Base-by-base conservation (phyloP, 2,888 invertebrate species). In the Apoderus coryli region DNA sequence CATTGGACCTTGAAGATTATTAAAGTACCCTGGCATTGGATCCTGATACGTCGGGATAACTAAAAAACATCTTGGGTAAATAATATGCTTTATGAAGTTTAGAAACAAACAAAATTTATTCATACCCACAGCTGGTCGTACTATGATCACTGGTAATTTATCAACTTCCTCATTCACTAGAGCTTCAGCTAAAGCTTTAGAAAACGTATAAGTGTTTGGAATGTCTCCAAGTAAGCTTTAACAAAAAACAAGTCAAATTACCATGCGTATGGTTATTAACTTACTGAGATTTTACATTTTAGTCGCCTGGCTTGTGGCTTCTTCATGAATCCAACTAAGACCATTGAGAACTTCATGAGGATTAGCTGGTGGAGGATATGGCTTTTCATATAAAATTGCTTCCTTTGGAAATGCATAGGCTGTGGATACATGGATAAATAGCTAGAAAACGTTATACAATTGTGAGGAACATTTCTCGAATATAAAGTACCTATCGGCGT, bases 191-290 rank as follows among this genome's bases (percentile, higher is more conserved):
- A 95, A 58, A 0, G 89, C 81, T 59, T 95, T 95, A 0, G 93
- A 90, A 52, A 81, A 89, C 0, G 92, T 88, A 53, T 92, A 93
- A 0, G 89, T 85, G 54, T 92, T 92, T 1, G 92, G 90, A 33
- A 80, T 66, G 37, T 72, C 68, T 22, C 79, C 76, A 47, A 76
- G 57, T 28, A 84, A 62, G 43, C 75, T 74, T n/a, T n/a, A n/a
- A 51, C 7, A 59, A 56, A 32, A 29, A 16, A 31, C 9, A 14
- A 10, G 5, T 12, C 14, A 5, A 9, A n/a, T n/a, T n/a, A n/a
- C n/a, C n/a, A n/a, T n/a, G n/a, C n/a, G n/a, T n/a, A n/a, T n/a
- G n/a, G n/a, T n/a, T n/a, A n/a, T n/a, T n/a, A n/a, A n/a, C n/a
- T n/a, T n/a, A n/a, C n/a, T n/a, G n/a, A n/a, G n/a, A 7, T 19